Percentiles rank a stretch among this genome's conserved stretches.
These are phyloP conservation scores for Amaurobius ferox DNA, from an alignment of 2,888 invertebrate genomes.

Conservation along the genomic window DNA sequence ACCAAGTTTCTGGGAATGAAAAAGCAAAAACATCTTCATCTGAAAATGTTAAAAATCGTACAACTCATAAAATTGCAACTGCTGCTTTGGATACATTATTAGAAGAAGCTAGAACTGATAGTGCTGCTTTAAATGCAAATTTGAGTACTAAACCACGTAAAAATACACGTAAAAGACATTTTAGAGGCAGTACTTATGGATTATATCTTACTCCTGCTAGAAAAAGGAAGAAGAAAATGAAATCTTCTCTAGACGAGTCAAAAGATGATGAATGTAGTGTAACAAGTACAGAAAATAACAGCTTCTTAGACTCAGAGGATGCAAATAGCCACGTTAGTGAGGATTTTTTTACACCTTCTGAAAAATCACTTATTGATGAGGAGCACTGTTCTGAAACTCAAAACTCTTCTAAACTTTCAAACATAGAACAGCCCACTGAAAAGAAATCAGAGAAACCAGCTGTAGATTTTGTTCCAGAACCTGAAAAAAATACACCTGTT, in stretches of 20 bases:
- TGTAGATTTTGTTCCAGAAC: not conserved
- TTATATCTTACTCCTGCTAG: slow-evolving; percentile 51
- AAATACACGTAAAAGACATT: slow-evolving; percentile 44
- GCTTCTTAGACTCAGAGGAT: slow-evolving; percentile 69
- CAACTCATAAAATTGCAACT: not conserved
- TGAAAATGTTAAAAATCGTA: no score
- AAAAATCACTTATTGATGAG: slow-evolving; percentile 69
- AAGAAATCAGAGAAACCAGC: slow-evolving; percentile 3
- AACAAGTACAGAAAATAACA: slow-evolving; percentile 68
- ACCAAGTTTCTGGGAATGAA: not conserved
- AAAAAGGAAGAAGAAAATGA: slow-evolving; percentile 40
- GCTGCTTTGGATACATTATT: not conserved
- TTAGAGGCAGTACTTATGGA: slow-evolving; percentile 64
- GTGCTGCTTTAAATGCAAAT: not conserved
- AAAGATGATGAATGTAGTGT: slow-evolving; percentile 59
- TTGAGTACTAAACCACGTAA: slow-evolving; percentile 26
- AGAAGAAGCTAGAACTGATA: not conserved
- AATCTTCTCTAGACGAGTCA: slow-evolving; percentile 23
- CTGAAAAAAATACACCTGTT: not conserved
- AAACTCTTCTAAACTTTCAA: slow-evolving; percentile 14
- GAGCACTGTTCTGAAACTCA: slow-evolving; percentile 37
- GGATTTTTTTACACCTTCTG: slow-evolving; percentile 59
- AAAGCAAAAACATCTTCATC: not conserved
- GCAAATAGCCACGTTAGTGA: slow-evolving; percentile 65
- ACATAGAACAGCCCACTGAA: no score